Conservation (phyloP, 2,888 invertebrate species). For the Lasioglossum zephyrum region DNA sequence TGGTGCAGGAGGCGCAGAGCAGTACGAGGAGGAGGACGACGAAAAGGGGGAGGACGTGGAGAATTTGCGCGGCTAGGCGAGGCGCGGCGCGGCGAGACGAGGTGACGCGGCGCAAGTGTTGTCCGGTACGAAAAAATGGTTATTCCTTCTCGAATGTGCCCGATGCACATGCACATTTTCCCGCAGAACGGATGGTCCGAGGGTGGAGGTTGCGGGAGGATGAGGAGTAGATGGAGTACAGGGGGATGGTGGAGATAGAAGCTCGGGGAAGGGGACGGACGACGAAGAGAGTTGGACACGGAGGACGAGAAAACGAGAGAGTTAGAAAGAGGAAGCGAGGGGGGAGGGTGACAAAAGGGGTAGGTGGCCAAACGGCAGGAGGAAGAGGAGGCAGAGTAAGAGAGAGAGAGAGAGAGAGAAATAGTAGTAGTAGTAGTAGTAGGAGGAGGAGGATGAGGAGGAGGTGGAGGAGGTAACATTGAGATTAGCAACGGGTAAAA, state of each 20-base stretch:
- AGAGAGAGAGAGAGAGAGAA: constrained; percentile 30
- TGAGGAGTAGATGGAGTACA: constrained; percentile 38
- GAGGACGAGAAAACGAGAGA: constrained; percentile 7
- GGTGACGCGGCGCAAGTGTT: constrained; percentile 75
- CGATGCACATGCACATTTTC: constrained; percentile 78
- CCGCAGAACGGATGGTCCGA: constrained; percentile 75
- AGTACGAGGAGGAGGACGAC: constrained; percentile 35
- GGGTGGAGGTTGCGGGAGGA: constrained; percentile 42
- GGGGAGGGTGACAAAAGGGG: constrained; percentile 48
- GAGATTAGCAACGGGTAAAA: constrained; percentile 84
- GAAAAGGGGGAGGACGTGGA: constrained; percentile 55
- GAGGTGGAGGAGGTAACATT: constrained; percentile 75
- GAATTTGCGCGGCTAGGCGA: constrained; percentile 49
- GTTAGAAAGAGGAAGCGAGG: constrained; percentile 35
- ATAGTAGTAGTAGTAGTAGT: too few species aligned
- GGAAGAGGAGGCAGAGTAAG: constrained; percentile 35
- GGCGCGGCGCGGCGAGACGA: constrained; percentile 33
- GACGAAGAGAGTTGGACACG: constrained; percentile 31
- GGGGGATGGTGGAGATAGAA: constrained; percentile 11
- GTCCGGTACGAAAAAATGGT: constrained; percentile 78
- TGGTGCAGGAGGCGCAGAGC: not conserved
- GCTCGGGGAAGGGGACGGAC: constrained; percentile 1
- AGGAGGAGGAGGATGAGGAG: not conserved
- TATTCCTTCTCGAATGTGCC: constrained; percentile 80
- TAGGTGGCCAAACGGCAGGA: constrained; percentile 61